Percentiles rank a stretch among this genome's conserved stretches.
Evolutionary conservation across 1,140 invertebrate genomes (phyloP).

Genomic region (Zaprionus ornatus): DNA sequence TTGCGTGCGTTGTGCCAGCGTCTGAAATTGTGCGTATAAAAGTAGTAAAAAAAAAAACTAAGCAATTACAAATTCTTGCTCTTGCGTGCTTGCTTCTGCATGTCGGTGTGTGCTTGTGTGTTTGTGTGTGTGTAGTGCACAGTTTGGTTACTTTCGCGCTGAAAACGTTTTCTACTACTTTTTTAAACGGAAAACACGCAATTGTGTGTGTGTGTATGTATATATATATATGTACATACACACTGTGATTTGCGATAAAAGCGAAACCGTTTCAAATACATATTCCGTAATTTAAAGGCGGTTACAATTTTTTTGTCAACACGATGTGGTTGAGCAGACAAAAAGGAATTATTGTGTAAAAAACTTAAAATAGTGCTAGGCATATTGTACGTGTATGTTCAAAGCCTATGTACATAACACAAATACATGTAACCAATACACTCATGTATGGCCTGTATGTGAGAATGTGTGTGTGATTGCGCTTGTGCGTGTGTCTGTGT

Average conservation of each 20-base stretch:
- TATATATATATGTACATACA: conserved; percentile 14
- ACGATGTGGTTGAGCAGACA: conserved; percentile 12
- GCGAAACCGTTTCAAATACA: conserved; percentile 38
- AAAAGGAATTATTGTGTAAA: conserved; percentile 70
- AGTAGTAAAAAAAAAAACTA: conserved; percentile 55
- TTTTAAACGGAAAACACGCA: conserved; percentile 41
- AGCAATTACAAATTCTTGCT: conserved; percentile 76
- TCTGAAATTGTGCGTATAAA: conserved; percentile 70
- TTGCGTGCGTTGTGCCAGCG: conserved; percentile 48
- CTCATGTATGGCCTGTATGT: conserved; percentile 20
- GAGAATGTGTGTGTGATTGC: conserved; percentile 10
- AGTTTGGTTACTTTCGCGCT: conserved; percentile 73
- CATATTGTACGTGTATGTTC: conserved; percentile 37
- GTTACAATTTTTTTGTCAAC: conserved; percentile 6
- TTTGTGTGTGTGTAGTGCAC: conserved; percentile 54
- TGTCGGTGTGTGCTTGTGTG: conserved; percentile 45
- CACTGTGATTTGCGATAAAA: conserved; percentile 43
- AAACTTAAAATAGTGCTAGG: conserved; percentile 75
- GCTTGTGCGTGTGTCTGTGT: conserved; percentile 24
- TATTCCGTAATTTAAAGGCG: conserved; percentile 39
- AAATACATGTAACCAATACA: conserved; percentile 20
- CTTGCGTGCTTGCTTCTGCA: conserved; percentile 70
- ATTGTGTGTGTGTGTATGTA: conserved; percentile 5
- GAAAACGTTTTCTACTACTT: conserved; percentile 71
- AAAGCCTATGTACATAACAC: conserved; percentile 31